phyloP scores from a whole-genome alignment of 2,797 vertebrate species.

The Tarsius wallacei region DNA sequence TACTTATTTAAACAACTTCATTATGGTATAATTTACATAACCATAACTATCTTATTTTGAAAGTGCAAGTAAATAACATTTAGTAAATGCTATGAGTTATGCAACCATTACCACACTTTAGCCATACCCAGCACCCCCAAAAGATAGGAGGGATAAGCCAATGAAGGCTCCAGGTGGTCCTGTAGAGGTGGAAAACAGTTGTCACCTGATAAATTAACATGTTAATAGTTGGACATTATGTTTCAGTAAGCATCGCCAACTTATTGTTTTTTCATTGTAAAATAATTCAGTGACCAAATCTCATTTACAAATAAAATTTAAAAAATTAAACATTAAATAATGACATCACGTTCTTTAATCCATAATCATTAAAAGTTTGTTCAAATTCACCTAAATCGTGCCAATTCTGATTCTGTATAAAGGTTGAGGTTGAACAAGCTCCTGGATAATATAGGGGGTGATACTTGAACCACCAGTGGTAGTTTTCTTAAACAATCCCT shows the following conservation, averaged over 20 bases:
- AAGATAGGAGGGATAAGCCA: neutral
- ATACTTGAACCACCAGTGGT: neutral
- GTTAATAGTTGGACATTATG: neutral
- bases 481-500: neutral
- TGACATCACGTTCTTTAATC: neutral
- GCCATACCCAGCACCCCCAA: neutral
- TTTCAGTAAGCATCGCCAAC: neutral
- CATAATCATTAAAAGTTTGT: neutral
- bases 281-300: neutral
- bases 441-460: too few species aligned
- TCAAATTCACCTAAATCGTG: neutral
- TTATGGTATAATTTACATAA: neutral
- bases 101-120: neutral
- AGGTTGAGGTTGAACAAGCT: neutral
- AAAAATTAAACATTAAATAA: neutral
- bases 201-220: neutral
- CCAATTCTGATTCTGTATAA: neutral
- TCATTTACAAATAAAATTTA: conserved; percentile 15
- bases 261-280: neutral
- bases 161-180: neutral
- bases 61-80: neutral
- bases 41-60: neutral
- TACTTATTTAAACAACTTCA: conserved; percentile 22
- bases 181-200: neutral
- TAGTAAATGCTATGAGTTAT: neutral